These are phyloP conservation scores for Eupithecia vulgata DNA, from an alignment of 2,888 invertebrate species.

Conservation along the genomic window DNA sequence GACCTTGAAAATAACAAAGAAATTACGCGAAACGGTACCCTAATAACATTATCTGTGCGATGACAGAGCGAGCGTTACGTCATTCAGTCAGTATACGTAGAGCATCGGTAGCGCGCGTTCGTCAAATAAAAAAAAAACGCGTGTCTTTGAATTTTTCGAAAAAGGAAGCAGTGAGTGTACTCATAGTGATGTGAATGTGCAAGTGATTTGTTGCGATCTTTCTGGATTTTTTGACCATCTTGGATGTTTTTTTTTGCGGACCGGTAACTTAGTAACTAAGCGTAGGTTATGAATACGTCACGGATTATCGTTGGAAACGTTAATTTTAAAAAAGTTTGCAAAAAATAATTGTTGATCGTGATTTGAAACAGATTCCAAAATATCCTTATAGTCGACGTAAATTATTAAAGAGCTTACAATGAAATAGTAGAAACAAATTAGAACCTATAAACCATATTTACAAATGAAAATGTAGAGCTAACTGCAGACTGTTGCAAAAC, in stretches of 20 bases:
- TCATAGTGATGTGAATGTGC: slow-evolving; percentile 30
- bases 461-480: neutral
- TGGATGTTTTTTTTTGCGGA: neutral
- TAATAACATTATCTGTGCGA: slow-evolving; percentile 44
- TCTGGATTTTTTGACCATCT: neutral
- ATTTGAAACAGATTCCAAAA: neutral
- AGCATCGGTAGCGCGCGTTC: slow-evolving; percentile 38
- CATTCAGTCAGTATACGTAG: slow-evolving; percentile 34
- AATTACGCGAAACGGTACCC: slow-evolving; percentile 37
- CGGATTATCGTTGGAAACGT: neutral
- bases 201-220: slow-evolving; percentile 32
- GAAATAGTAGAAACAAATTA: neutral
- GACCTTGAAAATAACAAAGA: slow-evolving; percentile 31
- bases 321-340: neutral
- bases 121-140: slow-evolving; percentile 40
- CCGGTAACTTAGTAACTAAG: slow-evolving; percentile 3
- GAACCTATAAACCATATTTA: neutral
- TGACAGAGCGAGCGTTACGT: slow-evolving; percentile 41
- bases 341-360: neutral
- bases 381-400: neutral
- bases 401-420: neutral
- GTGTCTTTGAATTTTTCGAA: slow-evolving; percentile 25
- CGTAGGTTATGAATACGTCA: neutral
- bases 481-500: neutral
- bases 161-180: slow-evolving; percentile 41